A percentile compares a stretch with the other conserved stretches of the same genome.
phyloP scores from a whole-genome alignment of 2,797 vertebrate genomes.

The Sus cebifrons region DNA sequence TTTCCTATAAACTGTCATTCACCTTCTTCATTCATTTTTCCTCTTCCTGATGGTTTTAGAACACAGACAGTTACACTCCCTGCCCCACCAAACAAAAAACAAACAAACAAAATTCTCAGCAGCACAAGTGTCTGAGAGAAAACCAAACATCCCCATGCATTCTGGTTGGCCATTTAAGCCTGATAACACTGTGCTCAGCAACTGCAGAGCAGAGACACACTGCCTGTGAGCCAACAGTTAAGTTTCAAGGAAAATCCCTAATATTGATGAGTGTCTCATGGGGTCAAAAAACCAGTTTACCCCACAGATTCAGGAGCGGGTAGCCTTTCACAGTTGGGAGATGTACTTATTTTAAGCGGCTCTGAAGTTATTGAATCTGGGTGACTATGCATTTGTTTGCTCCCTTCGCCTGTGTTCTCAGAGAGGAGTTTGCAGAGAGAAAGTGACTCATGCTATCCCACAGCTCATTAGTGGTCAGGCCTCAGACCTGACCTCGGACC shows the following conservation, averaged over 20 bases:
- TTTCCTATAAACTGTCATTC: constrained; percentile 46
- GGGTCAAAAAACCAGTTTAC: constrained; percentile 31
- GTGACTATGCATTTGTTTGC: not conserved
- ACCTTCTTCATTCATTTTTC: constrained; percentile 26
- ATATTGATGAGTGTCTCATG: not conserved
- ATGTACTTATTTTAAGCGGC: constrained; percentile 56
- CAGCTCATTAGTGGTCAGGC: constrained; percentile 37
- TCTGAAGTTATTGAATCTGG: constrained; percentile 33
- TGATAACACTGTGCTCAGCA: constrained; percentile 6
- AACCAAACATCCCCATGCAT: constrained; percentile 36
- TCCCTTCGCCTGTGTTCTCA: constrained; percentile 42
- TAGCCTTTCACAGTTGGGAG: constrained; percentile 37
- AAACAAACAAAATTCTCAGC: not conserved
- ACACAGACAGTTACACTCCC: not conserved
- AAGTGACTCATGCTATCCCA: constrained; percentile 17
- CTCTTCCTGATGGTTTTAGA: constrained; percentile 28
- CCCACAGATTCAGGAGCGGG: constrained; percentile 9
- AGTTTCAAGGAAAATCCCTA: constrained; percentile 55
- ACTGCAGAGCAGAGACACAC: not conserved
- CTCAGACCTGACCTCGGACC: not conserved
- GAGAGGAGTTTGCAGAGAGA: constrained; percentile 46
- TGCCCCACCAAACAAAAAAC: not conserved
- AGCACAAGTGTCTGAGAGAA: constrained; percentile 44
- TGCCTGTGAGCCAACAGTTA: not conserved
- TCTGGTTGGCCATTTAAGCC: constrained; percentile 57